Conservation (phyloP, 2,797 vertebrate genomes). For the Pipistrellus nathusii region DNA sequence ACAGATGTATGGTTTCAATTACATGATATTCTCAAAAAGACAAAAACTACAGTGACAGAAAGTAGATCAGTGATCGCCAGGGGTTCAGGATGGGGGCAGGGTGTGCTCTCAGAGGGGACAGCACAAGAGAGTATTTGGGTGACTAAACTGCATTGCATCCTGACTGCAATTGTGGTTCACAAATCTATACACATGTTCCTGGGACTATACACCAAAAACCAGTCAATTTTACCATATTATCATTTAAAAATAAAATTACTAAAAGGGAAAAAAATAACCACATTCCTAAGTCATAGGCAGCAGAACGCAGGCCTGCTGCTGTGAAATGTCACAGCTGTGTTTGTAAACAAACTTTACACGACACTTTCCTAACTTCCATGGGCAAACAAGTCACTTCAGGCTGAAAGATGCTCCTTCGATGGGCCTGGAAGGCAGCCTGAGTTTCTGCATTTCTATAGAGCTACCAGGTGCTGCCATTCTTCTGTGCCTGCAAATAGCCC, state of each 20-base stretch:
- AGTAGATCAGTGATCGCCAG: neutral
- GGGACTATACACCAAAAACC: neutral
- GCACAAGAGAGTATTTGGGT: neutral
- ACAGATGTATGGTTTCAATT: neutral
- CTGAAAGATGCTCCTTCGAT: neutral
- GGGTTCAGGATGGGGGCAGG: too few species aligned
- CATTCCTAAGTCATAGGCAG: neutral
- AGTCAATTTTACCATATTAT: neutral
- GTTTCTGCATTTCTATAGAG: neutral
- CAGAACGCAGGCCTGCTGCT: neutral
- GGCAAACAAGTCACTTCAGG: neutral
- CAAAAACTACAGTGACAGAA: neutral
- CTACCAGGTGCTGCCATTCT: neutral
- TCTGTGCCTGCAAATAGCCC: neutral
- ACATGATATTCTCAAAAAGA: neutral
- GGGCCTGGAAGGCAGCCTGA: neutral
- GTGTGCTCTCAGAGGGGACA: neutral
- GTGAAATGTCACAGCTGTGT: neutral
- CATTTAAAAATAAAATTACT: neutral
- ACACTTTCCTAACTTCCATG: neutral
- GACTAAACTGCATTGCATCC: neutral
- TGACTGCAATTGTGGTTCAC: neutral
- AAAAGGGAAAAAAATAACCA: neutral
- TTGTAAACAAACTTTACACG: neutral
- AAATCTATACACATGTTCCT: neutral